phyloP scores from a whole-genome alignment of 64 coral and sea anemone species.

The Porites lutea region DNA sequence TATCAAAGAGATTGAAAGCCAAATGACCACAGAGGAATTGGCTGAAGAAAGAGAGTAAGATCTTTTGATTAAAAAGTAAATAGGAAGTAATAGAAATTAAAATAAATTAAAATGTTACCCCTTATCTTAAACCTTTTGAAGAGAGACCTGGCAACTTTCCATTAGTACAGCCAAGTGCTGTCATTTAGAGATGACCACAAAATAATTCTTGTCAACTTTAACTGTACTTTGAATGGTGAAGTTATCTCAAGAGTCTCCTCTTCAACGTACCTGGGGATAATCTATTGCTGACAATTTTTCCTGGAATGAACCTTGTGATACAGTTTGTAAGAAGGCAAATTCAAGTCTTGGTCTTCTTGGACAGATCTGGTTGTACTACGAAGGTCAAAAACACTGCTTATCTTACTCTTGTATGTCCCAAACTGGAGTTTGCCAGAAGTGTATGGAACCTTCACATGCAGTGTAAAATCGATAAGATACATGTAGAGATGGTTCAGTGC shows the following conservation, averaged over 20 bases:
- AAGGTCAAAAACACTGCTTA: background rate
- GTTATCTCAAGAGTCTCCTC: constrained; percentile 19
- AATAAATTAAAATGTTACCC: too few relatives aligned
- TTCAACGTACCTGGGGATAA: constrained; percentile 7
- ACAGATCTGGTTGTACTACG: background rate
- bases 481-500: background rate
- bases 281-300: background rate
- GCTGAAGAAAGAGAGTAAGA: constrained; percentile 78
- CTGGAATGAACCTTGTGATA: background rate
- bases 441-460: constrained; percentile 11
- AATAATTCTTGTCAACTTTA: background rate
- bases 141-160: background rate
- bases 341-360: background rate
- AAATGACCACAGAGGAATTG: constrained; percentile 76
- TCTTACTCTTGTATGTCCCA: background rate
- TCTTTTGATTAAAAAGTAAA: too few relatives aligned
- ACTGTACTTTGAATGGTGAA: background rate
- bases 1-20: constrained; percentile 86
- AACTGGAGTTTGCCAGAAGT: constrained; percentile 18
- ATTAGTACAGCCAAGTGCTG: constrained; percentile 52
- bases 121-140: too few relatives aligned
- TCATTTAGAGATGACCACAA: constrained; percentile 48
- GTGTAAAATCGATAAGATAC: background rate
- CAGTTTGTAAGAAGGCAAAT: background rate
- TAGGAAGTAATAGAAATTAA: too few relatives aligned